Evolutionary conservation across 2,113 vertebrate genomes (phyloP), one percentile per base, ranked within the genome.

Genomic region (Chloropsis cyanopogon): DNA sequence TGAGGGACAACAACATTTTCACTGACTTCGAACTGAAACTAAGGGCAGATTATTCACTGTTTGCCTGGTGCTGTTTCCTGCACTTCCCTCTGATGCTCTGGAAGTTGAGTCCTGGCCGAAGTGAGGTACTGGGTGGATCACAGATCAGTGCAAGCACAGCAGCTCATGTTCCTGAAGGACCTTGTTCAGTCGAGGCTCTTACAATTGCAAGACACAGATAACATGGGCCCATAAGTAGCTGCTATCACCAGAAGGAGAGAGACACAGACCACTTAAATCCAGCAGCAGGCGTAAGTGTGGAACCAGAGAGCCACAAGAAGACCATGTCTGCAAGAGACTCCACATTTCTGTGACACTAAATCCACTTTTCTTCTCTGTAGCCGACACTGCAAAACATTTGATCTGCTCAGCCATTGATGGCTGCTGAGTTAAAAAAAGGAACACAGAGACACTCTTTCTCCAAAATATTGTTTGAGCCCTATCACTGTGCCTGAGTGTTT

Each of bases 401-500:
- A 93, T 82, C 69, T 84, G 61, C 77, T 88, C 42, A 47, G 54
- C 47, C 60, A 77, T 0, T 79, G 52, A 86, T 12, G 50, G 81
- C 65, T 68, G 63, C 56, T 78, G 49, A 73, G 82, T 91, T 95
- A 96, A 94, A 94, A 96, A 87, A 92, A 89, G 93, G 72, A 93
- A 63, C 73, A 71, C 20, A 28, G 54, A 91, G 60, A 28, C 49
- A 47, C 61, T 79, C 65, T 75, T 87, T 83, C 63, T 82, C 83
- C 82, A 75, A 60, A 88, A 63, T 21, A 35, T 11, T 69, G 52
- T 33, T 79, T 49, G 4, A 60, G 66, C 31, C 53, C 64, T 96
- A 97, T 96, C 92, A 75, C 80, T 78, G 57, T 25, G 77, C 64
- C 52, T 44, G 86, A 96, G 90, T 91, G 86, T 56, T 95, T 95